These are phyloP conservation scores for Himalopsyche anomala DNA, from an alignment of 2,888 invertebrate genomes.

Conservation along the genomic window DNA sequence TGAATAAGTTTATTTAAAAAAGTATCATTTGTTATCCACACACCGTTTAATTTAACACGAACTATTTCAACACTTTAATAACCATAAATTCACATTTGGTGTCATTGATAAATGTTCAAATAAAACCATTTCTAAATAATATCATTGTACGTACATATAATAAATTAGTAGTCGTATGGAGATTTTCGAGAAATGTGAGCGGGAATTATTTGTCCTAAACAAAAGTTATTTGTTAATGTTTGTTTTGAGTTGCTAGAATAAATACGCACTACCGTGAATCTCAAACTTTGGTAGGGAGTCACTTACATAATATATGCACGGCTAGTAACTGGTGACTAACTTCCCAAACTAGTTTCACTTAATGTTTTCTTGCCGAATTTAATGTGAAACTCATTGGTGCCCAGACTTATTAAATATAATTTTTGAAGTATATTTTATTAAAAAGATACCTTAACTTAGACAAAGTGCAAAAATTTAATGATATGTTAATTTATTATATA, in stretches of 20 bases:
- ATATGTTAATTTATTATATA: no score
- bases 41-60: no score
- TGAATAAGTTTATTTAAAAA: no score
- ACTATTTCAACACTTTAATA: no score
- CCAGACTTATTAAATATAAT: background rate
- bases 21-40: no score
- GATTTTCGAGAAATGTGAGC: background rate
- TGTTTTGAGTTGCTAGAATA: constrained; percentile 8
- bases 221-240: constrained; percentile 10
- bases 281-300: background rate
- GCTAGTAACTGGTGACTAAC: constrained; percentile 22
- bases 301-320: constrained; percentile 20
- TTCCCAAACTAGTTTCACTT: constrained; percentile 23
- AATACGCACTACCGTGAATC: constrained; percentile 1
- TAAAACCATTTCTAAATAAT: background rate
- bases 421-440: background rate
- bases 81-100: no score
- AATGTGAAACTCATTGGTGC: background rate
- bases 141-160: background rate
- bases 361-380: constrained; percentile 3
- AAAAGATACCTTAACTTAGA: no score
- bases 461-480: no score
- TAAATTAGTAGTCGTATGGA: background rate
- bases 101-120: no score
- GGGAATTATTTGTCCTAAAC: constrained; percentile 3